Evolutionary conservation across 2,797 vertebrate genomes (phyloP).

Genomic region (Cossypha dichroa): DNA sequence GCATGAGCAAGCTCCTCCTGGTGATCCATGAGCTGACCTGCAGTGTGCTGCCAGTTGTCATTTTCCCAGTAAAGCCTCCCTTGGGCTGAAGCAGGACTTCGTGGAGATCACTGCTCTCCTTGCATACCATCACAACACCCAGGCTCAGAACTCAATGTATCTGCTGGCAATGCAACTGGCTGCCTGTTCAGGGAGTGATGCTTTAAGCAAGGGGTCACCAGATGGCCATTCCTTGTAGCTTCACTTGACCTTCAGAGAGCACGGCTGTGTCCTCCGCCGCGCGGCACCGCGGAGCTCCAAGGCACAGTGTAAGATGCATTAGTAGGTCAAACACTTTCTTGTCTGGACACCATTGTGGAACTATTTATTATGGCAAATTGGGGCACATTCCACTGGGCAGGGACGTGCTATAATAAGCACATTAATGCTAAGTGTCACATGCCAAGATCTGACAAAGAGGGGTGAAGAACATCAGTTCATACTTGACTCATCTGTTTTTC

Average conservation of each 20-base stretch:
- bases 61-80: not conserved
- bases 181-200: not conserved
- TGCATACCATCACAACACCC: not conserved
- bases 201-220: conserved; percentile 26
- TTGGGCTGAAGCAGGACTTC: accelerated
- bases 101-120: not conserved
- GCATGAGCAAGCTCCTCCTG: not conserved
- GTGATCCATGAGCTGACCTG: not conserved
- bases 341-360: conserved; percentile 32
- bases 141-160: not conserved
- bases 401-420: not conserved
- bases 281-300: not conserved
- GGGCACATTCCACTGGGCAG: conserved; percentile 21
- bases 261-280: not conserved
- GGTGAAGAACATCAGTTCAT: conserved; percentile 22
- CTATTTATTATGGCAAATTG: conserved; percentile 30
- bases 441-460: conserved; percentile 32
- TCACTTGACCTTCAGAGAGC: conserved; percentile 37
- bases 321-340: conserved; percentile 57
- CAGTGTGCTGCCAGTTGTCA: not conserved
- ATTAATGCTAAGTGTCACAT: not conserved
- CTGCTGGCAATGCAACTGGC: not conserved
- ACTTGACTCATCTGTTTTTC: conserved; percentile 24
- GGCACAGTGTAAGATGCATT: conserved; percentile 44
- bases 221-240: conserved; percentile 28